Base-by-base conservation (phyloP, 37 sponge, comb jelly and placozoan genomes). In the Petrosia ficiformis region DNA sequence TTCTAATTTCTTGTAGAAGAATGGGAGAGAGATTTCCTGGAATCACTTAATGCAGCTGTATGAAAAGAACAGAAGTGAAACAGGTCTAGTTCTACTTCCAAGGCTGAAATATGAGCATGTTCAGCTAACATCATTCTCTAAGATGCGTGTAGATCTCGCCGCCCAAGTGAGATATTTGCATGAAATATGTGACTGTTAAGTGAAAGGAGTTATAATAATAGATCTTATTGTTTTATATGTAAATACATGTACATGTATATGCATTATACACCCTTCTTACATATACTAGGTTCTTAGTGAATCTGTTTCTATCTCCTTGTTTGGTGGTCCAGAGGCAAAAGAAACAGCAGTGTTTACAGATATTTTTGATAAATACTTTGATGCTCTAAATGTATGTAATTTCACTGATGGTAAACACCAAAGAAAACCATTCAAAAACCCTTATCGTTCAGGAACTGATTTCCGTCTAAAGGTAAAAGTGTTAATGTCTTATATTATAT, bases 71-170 rank as follows among this genome's bases (percentile, higher is more conserved):
- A 83, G 71, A n/a, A 24, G 22, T 11, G 76, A 67, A 28, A 2
- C 24, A 22, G 65, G 65, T 32, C 30, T 74, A 6, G 57, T 67
- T n/a, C 26, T 83, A 14, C 58, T 83, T 19, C 83, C 83, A 14
- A 79, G 78, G 65, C 65, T 86, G 34, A 86, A 73, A 42, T 72
- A 32, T 30, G 80, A 86, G 72, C 87, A 86, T 64, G 41, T 86
- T 3, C 41, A 59, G 38, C 66, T 86, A 3, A 86, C 80, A 4
- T 59, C 71, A 2, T 80, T 80, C 56, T 74, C 75, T 34, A 74
- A 74, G 44, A 59, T 74, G 75, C 78, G 78, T 36, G 78, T 77
- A 30, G 67, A 67, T 77, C 44, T 77, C 5, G 78, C 67, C 5
- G 41, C 73, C 29, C 52, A 72, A 44, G 73, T 72, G 44, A 72